phyloP scores from a whole-genome alignment of 2,888 invertebrate genomes.

The Sphaerophoria taeniata region DNA sequence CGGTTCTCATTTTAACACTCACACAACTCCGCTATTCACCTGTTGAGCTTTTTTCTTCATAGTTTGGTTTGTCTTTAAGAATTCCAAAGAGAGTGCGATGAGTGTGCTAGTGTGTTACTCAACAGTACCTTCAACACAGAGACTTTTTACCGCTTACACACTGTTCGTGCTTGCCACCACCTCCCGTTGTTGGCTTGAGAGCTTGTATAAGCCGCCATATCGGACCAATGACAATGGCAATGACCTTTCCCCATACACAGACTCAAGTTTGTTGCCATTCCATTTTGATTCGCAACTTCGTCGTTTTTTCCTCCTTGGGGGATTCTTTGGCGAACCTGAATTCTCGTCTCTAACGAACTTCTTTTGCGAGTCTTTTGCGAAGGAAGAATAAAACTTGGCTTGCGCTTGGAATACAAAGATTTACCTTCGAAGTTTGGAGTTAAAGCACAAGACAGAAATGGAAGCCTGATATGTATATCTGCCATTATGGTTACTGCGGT shows the following conservation, averaged over 20 bases:
- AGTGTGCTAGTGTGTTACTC: slow-evolving; percentile 71
- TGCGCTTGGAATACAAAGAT: slow-evolving; percentile 5
- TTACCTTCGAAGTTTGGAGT: slow-evolving; percentile 32
- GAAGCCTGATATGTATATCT: slow-evolving; percentile 35
- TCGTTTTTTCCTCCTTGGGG: slow-evolving; percentile 12
- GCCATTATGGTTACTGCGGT: slow-evolving; percentile 26
- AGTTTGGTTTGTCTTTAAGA: not conserved
- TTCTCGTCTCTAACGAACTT: slow-evolving; percentile 10
- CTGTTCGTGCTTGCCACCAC: not conserved
- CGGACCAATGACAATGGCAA: slow-evolving; percentile 67
- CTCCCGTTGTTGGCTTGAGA: too few species aligned
- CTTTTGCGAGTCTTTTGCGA: slow-evolving; percentile 32
- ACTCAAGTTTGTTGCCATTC: slow-evolving; percentile 64
- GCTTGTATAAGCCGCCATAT: not conserved
- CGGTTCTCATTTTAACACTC: slow-evolving; percentile 36
- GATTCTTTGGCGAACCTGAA: slow-evolving; percentile 60
- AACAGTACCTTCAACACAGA: slow-evolving; percentile 56
- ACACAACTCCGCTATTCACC: slow-evolving; percentile 52
- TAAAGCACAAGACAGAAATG: slow-evolving; percentile 49
- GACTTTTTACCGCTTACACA: slow-evolving; percentile 21
- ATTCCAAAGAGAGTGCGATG: slow-evolving; percentile 53
- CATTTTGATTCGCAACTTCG: slow-evolving; percentile 43
- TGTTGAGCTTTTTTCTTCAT: slow-evolving; percentile 62
- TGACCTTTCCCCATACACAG: slow-evolving; percentile 64
- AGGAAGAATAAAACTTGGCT: slow-evolving; percentile 30